phyloP scores from a whole-genome alignment of 1,140 invertebrate species.

The Lordiphosa mommai region DNA sequence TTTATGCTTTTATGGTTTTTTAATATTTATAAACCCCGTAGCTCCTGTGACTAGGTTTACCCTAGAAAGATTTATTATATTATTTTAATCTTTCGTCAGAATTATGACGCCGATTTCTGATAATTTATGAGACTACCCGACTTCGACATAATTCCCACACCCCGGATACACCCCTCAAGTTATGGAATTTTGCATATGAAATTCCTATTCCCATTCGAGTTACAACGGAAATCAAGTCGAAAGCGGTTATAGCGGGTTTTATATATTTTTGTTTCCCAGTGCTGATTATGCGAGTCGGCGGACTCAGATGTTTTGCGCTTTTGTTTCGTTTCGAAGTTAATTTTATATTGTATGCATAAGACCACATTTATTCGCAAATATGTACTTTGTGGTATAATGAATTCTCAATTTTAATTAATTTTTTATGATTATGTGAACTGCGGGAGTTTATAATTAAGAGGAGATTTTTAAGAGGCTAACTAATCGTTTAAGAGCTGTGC shows the following conservation, averaged over 20 bases:
- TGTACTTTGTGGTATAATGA: not conserved
- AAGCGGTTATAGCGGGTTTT: constrained; percentile 51
- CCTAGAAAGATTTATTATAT: constrained; percentile 58
- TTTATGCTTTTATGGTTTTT: constrained; percentile 36
- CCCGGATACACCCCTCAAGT: not conserved
- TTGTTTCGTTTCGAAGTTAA: constrained; percentile 15
- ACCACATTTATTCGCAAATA: constrained; percentile 1
- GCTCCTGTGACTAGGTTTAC: constrained; percentile 4
- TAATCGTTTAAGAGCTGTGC: constrained; percentile 30
- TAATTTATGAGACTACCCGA: constrained; percentile 42
- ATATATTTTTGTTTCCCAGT: constrained; percentile 4
- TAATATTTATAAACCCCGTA: constrained; percentile 32
- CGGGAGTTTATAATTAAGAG: constrained; percentile 1
- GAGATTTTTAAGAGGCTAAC: constrained; percentile 25
- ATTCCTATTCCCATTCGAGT: constrained; percentile 5
- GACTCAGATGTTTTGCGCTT: constrained; percentile 18
- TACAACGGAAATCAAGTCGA: constrained; percentile 27
- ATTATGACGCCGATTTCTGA: constrained; percentile 46
- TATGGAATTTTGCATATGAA: constrained; percentile 24
- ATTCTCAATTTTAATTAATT: constrained; percentile 7
- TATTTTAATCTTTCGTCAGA: constrained; percentile 64
- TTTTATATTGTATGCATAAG: constrained; percentile 1
- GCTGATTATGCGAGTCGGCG: constrained; percentile 32
- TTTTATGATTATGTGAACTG: not conserved
- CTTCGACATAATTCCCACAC: not conserved